Evolutionary conservation across 2,113 vertebrate genomes (phyloP).

Genomic region (Alligator mississippiensis): DNA sequence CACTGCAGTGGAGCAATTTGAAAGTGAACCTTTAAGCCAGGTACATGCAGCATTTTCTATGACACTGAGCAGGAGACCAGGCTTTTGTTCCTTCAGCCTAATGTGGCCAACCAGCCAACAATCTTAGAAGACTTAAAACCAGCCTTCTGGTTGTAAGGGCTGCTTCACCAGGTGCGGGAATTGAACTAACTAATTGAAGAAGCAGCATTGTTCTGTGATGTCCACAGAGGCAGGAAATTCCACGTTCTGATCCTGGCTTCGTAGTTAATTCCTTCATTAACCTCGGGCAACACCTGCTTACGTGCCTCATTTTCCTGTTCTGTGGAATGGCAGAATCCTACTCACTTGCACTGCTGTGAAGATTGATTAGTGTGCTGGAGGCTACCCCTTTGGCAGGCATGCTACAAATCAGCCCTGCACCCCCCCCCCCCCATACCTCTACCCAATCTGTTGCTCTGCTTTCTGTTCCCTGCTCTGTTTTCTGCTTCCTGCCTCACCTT

Average conservation of each 20-base stretch:
- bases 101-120: accelerated
- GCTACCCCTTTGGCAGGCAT: not conserved
- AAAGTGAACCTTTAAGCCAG: not conserved
- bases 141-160: not conserved
- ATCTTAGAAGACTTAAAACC: not conserved
- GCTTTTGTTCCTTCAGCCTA: not conserved
- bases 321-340: not conserved
- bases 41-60: not conserved
- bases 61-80: not conserved
- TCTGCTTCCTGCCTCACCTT: not conserved
- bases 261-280: not conserved
- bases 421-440: not conserved
- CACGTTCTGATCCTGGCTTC: not conserved
- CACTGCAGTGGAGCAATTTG: not conserved
- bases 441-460: not conserved
- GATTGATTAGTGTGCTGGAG: not conserved
- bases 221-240: accelerated
- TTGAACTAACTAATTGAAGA: not conserved
- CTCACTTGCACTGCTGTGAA: accelerated
- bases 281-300: not conserved
- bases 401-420: not conserved
- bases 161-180: not conserved
- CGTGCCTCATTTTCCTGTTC: not conserved
- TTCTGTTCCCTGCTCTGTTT: not conserved
- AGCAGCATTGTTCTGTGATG: accelerated